Evolutionary conservation across 2,113 vertebrate species (phyloP).

Genomic region (Eidolon helvum): DNA sequence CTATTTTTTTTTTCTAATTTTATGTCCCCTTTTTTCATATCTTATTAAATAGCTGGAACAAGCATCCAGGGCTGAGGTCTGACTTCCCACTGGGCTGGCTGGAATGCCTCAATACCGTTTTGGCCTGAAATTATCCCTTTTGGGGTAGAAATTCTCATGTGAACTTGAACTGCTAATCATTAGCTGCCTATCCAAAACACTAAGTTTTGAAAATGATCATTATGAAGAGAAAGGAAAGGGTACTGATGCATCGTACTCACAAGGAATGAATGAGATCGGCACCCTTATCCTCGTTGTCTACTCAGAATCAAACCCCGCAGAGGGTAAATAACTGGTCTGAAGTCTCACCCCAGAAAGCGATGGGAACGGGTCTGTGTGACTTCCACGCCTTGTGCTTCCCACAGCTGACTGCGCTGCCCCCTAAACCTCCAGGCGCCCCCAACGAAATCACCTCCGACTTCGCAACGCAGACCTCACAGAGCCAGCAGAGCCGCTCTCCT

Average conservation of each 20-base stretch:
- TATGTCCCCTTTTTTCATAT: neutral
- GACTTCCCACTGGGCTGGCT: too few relatives aligned
- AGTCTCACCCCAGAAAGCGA: neutral
- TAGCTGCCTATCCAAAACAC: neutral
- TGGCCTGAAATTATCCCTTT: neutral
- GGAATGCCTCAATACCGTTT: neutral
- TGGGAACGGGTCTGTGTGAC: neutral
- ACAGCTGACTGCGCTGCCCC: too few relatives aligned
- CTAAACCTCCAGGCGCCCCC: neutral
- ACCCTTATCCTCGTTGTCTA: neutral
- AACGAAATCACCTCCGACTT: neutral
- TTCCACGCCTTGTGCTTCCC: neutral
- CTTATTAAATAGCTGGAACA: neutral
- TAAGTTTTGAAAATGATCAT: too few relatives aligned
- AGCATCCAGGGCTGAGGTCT: neutral
- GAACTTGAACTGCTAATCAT: neutral
- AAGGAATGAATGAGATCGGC: neutral
- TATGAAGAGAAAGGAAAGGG: neutral
- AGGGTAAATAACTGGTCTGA: neutral
- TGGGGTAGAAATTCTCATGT: neutral
- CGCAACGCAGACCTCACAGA: neutral
- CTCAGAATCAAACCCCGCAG: neutral
- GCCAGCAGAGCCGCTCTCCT: neutral
- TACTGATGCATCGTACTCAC: accelerated
- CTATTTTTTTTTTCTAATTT: neutral